phyloP scores from a whole-genome alignment of 2,797 vertebrate species.

The Epinephelus coioides region DNA sequence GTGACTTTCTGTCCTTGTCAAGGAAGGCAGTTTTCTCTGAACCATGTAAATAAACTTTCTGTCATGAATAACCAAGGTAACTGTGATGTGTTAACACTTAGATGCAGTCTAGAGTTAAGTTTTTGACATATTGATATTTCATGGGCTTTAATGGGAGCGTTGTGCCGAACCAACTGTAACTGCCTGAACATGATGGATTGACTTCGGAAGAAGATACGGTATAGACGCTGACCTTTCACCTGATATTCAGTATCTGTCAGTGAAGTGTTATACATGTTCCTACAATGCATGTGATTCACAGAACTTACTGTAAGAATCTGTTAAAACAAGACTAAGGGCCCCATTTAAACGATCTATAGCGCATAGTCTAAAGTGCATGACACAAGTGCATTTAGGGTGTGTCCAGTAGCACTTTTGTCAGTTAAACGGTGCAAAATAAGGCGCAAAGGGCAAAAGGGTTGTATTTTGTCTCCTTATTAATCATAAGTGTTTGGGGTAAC shows the following conservation, averaged over 20 bases:
- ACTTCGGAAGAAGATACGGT: slow-evolving; percentile 9
- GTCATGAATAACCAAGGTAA: not conserved
- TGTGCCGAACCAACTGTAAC: slow-evolving; percentile 17
- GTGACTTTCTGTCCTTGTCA: not conserved
- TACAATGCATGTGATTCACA: not conserved
- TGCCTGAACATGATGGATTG: slow-evolving; percentile 33
- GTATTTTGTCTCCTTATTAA: no score
- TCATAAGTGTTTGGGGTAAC: no score
- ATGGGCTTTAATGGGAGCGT: slow-evolving; percentile 6
- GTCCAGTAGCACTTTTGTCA: no score
- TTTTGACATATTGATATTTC: slow-evolving; percentile 21
- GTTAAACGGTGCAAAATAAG: no score
- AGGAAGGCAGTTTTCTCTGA: not conserved
- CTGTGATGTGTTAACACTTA: not conserved
- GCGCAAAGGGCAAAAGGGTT: no score
- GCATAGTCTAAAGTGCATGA: no score
- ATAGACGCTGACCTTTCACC: slow-evolving; percentile 20
- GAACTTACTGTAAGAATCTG: not conserved
- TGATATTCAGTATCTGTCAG: not conserved
- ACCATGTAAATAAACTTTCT: not conserved
- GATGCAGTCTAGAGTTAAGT: not conserved
- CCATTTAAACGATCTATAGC: no score
- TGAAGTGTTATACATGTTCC: not conserved
- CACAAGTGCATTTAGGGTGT: no score
- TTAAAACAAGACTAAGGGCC: not conserved